phyloP scores from a whole-genome alignment of 2,113 vertebrate genomes.

The Rhodinocichla rosea region DNA sequence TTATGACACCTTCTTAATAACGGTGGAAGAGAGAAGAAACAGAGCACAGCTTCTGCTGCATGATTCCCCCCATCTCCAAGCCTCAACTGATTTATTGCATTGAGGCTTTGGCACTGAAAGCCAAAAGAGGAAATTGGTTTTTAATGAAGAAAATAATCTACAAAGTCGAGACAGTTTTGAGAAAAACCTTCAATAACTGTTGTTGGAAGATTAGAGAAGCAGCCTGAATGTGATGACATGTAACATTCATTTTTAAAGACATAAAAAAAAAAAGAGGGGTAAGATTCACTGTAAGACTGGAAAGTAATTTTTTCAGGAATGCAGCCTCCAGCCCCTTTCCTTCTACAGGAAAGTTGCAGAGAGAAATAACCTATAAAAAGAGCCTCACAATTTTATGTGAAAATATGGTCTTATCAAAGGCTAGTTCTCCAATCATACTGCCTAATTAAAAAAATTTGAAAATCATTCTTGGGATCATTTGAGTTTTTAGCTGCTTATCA shows the following conservation, averaged over 20 bases:
- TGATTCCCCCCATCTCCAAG: neutral
- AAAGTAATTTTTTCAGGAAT: neutral
- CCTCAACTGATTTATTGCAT: neutral
- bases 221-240: neutral
- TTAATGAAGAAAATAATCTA: slow-evolving; percentile 41
- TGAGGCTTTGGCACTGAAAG: neutral
- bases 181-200: neutral
- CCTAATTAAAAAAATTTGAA: neutral
- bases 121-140: neutral
- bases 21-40: neutral
- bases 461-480: neutral
- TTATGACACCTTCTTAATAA: slow-evolving; percentile 6
- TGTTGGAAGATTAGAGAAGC: neutral
- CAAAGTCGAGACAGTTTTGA: neutral
- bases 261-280: neutral
- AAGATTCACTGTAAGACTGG: neutral
- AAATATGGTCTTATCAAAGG: neutral
- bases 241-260: neutral
- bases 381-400: neutral
- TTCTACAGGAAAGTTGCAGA: neutral
- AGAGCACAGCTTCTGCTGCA: neutral
- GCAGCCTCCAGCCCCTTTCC: neutral
- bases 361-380: neutral
- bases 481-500: neutral
- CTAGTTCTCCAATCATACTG: neutral